A percentile compares a stretch with the other conserved stretches of the same genome.
Conservation (phyloP, 1,140 invertebrate species). For the Calliopsis andreniformis region DNA sequence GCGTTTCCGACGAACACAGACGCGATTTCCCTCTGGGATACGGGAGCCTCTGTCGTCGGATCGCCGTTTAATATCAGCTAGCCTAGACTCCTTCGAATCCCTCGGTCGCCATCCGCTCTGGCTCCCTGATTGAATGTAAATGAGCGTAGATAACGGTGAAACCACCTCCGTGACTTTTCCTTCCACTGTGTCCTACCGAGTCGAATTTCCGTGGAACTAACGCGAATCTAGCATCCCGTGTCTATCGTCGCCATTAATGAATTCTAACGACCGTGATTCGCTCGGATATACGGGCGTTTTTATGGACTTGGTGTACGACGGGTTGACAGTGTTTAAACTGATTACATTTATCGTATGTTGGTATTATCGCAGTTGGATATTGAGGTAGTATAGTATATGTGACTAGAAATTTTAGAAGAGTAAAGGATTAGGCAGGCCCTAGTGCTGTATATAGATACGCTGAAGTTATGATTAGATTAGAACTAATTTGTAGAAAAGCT, state of each 20-base stretch:
- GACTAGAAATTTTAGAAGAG: no score
- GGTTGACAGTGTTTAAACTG: no score
- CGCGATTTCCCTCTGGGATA: background rate
- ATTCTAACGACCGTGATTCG: constrained; percentile 7
- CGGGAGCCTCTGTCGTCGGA: background rate
- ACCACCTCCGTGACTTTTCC: constrained; percentile 13
- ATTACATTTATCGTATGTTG: no score
- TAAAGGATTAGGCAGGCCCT: no score
- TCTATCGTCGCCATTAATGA: background rate
- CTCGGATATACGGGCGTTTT: background rate
- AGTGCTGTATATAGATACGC: no score
- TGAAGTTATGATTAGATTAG: no score
- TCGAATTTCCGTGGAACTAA: constrained; percentile 43
- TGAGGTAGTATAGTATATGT: no score
- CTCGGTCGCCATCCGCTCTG: background rate
- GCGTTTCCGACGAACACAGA: constrained; percentile 12
- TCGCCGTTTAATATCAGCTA: constrained; percentile 14
- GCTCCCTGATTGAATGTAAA: constrained; percentile 38
- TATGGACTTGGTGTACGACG: no score
- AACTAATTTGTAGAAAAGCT: no score
- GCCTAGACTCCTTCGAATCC: background rate
- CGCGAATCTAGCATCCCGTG: constrained; percentile 18
- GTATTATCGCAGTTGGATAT: no score
- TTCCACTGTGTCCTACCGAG: background rate
- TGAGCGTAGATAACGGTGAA: constrained; percentile 24